Conservation (phyloP, 2,888 invertebrate genomes). For the Ophion ellenae region DNA sequence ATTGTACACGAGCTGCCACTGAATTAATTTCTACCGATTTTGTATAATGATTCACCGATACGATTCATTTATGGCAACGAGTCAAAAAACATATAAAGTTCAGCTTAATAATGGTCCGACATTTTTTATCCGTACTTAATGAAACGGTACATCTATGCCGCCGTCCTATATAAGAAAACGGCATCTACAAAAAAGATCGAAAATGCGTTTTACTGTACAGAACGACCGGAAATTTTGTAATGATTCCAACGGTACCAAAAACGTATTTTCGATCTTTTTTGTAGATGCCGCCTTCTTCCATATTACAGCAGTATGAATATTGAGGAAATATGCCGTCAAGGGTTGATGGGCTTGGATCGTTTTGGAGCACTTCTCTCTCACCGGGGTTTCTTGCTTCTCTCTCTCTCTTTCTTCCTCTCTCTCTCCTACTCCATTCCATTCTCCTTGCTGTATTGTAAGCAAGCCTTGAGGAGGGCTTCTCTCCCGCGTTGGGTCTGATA, state of each 20-base stretch:
- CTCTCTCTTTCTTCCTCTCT: background rate
- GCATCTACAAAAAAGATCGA: too few species aligned
- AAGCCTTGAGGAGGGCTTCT: conserved; percentile 58
- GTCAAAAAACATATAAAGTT: background rate
- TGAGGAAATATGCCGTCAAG: conserved; percentile 38
- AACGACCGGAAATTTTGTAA: too few species aligned
- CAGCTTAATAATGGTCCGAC: background rate
- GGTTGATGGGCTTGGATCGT: conserved; percentile 5
- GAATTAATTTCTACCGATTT: too few species aligned
- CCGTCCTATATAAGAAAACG: too few species aligned
- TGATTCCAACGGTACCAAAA: too few species aligned
- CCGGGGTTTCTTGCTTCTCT: background rate
- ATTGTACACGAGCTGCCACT: too few species aligned
- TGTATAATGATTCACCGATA: too few species aligned
- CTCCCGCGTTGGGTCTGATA: conserved; percentile 40
- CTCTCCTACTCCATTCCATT: background rate
- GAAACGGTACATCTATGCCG: background rate
- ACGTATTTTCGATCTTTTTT: too few species aligned
- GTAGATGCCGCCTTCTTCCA: too few species aligned
- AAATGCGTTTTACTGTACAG: too few species aligned
- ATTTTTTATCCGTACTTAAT: background rate
- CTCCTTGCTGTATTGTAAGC: conserved; percentile 23
- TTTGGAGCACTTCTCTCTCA: background rate
- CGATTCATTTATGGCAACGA: too few species aligned
- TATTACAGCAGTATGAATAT: background rate